phyloP scores from a whole-genome alignment of 2,797 vertebrate species.

The Thunnus albacares region DNA sequence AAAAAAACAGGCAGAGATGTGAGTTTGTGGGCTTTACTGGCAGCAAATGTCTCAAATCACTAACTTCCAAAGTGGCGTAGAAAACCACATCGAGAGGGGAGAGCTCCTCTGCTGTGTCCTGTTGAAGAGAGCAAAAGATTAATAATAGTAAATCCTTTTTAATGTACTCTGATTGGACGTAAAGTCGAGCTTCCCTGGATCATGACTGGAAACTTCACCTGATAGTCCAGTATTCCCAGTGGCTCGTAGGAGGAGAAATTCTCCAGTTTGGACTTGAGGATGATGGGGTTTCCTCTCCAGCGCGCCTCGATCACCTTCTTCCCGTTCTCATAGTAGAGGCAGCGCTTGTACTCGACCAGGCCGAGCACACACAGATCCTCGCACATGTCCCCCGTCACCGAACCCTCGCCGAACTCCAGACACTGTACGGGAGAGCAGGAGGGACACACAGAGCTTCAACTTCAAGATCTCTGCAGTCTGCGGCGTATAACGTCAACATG shows the following conservation, averaged over 20 bases:
- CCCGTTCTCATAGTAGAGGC: conserved; percentile 94
- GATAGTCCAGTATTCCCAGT: conserved; percentile 87
- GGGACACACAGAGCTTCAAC: not conserved
- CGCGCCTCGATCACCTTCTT: conserved; percentile 96
- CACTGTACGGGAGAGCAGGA: conserved; percentile 83
- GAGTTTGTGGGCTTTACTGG: not conserved
- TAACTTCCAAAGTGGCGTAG: conserved; percentile 92
- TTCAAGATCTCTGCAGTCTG: too few species aligned
- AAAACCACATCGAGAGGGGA: conserved; percentile 91
- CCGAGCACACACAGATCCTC: conserved; percentile 92
- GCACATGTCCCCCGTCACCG: conserved; percentile 92
- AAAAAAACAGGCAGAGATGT: not conserved
- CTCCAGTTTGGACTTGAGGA: conserved; percentile 95
- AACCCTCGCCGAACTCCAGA: conserved; percentile 88
- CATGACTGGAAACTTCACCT: conserved; percentile 59
- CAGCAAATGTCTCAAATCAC: conserved; percentile 17
- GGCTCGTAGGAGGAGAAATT: conserved; percentile 93
- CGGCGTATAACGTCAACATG: too few species aligned
- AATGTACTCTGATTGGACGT: not conserved
- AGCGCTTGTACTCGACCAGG: conserved; percentile 90
- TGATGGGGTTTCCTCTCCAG: conserved; percentile 90
- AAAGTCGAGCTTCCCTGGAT: conserved; percentile 1
- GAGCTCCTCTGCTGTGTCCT: conserved; percentile 82
- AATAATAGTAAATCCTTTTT: not conserved
- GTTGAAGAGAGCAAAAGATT: not conserved